Evolutionary conservation across 1,140 invertebrate species (phyloP).

Genomic region (Phthorimaea operculella): DNA sequence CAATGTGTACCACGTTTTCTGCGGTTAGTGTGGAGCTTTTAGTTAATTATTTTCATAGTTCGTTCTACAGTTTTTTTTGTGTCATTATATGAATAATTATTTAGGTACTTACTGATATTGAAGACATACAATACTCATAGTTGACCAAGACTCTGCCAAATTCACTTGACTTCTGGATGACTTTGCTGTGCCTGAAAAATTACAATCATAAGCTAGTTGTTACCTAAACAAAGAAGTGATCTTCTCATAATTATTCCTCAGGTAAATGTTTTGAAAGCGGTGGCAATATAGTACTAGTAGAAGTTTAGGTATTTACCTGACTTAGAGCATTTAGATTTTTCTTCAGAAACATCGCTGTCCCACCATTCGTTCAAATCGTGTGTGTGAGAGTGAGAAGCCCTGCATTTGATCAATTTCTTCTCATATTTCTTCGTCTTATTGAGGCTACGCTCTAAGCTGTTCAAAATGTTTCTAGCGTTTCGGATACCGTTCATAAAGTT

Average conservation of each 20-base stretch:
- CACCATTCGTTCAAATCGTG: slow-evolving; percentile 25
- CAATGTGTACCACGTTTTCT: neutral
- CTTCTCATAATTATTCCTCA: too few species aligned
- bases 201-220: neutral
- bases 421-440: slow-evolving; percentile 43
- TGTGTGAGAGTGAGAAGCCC: slow-evolving; percentile 27
- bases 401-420: slow-evolving; percentile 32
- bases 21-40: too few species aligned
- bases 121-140: slow-evolving; percentile 44
- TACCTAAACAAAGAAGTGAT: too few species aligned
- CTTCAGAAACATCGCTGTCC: slow-evolving; percentile 17
- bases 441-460: slow-evolving; percentile 34
- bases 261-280: too few species aligned
- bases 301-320: too few species aligned
- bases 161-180: slow-evolving; percentile 23
- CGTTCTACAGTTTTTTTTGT: too few species aligned
- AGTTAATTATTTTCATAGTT: too few species aligned
- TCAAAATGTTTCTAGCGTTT: slow-evolving; percentile 34
- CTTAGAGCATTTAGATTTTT: neutral
- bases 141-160: slow-evolving; percentile 38
- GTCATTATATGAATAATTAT: too few species aligned
- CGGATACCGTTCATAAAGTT: slow-evolving; percentile 32
- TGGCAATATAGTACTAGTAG: too few species aligned
- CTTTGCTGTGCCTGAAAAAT: slow-evolving; percentile 10
- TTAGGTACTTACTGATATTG: slow-evolving; percentile 51